Conservation (phyloP, 2,888 invertebrate genomes). For the Monopis laevigella region DNA sequence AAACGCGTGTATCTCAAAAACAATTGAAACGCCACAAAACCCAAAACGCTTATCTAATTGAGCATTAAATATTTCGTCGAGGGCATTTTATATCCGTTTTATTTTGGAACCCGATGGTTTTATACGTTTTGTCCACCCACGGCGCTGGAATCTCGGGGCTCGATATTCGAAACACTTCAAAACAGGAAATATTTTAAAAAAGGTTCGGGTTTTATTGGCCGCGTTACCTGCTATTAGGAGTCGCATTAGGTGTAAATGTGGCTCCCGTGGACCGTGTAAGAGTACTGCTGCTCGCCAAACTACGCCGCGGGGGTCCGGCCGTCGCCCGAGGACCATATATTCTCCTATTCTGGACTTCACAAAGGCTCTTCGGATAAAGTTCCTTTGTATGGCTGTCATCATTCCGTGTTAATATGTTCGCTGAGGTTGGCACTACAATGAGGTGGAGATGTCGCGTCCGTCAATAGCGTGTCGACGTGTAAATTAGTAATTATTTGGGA, state of each 20-base stretch:
- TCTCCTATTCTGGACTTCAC: conserved; percentile 56
- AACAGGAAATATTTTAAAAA: conserved; percentile 62
- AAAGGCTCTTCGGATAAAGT: conserved; percentile 50
- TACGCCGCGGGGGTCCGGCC: conserved; percentile 40
- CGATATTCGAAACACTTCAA: conserved; percentile 48
- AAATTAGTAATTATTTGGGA: conserved; percentile 59
- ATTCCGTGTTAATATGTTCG: conserved; percentile 64
- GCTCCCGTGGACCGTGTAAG: conserved; percentile 51
- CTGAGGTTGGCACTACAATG: conserved; percentile 64
- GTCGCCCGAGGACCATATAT: conserved; percentile 53
- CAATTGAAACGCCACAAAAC: conserved; percentile 60
- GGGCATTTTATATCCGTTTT: conserved; percentile 61
- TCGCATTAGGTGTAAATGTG: conserved; percentile 59
- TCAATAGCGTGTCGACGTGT: conserved; percentile 61
- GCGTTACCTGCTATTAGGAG: conserved; percentile 64
- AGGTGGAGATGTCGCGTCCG: conserved; percentile 49
- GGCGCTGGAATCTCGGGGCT: conserved; percentile 52
- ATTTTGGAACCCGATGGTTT: conserved; percentile 55
- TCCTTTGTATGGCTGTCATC: conserved; percentile 60
- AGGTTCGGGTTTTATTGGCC: conserved; percentile 59
- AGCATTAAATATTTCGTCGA: conserved; percentile 66
- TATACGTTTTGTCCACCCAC: conserved; percentile 63
- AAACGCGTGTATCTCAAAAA: conserved; percentile 35
- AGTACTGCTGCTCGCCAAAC: conserved; percentile 40
- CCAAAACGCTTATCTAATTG: conserved; percentile 65